These are phyloP conservation scores for Campoplex nolae DNA, from an alignment of 2,888 invertebrate species.

Conservation along the genomic window DNA sequence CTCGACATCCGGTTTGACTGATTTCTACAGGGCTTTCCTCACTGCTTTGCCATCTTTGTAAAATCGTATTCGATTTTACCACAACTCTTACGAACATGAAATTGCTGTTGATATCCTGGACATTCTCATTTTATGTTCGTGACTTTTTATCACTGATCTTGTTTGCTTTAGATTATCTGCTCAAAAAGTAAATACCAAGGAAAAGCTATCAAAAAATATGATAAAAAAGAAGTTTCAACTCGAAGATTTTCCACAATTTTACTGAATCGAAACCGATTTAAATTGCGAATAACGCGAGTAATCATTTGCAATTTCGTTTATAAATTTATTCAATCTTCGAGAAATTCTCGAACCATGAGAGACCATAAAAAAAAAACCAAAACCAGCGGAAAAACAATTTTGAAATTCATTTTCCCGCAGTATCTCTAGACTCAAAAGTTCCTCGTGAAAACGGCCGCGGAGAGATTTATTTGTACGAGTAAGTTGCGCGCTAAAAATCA, in stretches of 20 bases:
- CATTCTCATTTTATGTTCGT: slow-evolving; percentile 28
- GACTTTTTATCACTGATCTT: too few species aligned
- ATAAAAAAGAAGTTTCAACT: background rate
- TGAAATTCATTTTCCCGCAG: slow-evolving; percentile 40
- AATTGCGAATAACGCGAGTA: too few species aligned
- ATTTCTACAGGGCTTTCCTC: background rate
- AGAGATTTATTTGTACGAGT: slow-evolving; percentile 48
- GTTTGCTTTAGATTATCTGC: too few species aligned
- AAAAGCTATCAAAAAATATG: background rate
- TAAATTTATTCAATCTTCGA: too few species aligned
- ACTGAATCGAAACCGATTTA: too few species aligned
- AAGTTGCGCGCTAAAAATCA: slow-evolving; percentile 59
- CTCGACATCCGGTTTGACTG: slow-evolving; percentile 74
- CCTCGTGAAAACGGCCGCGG: slow-evolving; percentile 21
- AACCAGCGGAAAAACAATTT: slow-evolving; percentile 26
- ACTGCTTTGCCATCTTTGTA: background rate
- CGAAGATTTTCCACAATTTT: too few species aligned
- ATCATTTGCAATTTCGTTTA: too few species aligned
- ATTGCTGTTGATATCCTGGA: slow-evolving; percentile 8
- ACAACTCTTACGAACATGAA: slow-evolving; percentile 18
- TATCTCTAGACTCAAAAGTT: slow-evolving; percentile 20
- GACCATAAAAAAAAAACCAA: background rate
- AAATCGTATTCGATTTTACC: slow-evolving; percentile 27
- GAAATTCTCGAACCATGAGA: background rate
- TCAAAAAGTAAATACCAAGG: too few species aligned